phyloP scores from a whole-genome alignment of 2,797 vertebrate species.

The Psittacula echo region DNA sequence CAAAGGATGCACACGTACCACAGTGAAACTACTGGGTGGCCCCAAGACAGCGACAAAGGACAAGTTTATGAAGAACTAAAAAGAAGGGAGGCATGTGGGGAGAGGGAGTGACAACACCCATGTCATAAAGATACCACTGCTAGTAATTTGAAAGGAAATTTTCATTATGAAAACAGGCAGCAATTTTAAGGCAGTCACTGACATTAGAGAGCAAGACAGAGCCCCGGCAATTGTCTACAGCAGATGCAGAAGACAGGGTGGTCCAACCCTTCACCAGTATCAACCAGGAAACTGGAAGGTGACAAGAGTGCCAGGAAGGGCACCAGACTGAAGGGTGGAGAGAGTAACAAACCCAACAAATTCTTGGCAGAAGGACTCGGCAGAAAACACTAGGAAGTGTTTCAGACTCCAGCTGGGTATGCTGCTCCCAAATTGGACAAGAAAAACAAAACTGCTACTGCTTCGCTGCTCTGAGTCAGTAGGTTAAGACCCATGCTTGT shows the following conservation, averaged over 20 bases:
- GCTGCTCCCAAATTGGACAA: not conserved
- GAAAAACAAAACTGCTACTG: not conserved
- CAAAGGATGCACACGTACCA: not conserved
- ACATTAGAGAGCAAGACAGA: not conserved
- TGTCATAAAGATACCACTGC: not conserved
- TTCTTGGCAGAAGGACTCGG: not conserved
- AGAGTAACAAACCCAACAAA: slow-evolving; percentile 2
- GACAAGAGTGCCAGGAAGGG: slow-evolving; percentile 13
- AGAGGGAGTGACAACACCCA: not conserved
- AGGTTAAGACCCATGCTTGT: not conserved
- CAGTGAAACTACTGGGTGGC: not conserved
- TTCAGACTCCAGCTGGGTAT: slow-evolving; percentile 34
- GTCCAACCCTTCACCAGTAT: not conserved
- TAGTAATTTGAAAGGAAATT: not conserved
- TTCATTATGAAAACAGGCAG: not conserved
- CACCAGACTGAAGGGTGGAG: slow-evolving; percentile 27
- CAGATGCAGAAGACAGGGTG: not conserved
- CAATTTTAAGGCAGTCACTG: not conserved
- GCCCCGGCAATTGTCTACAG: not conserved
- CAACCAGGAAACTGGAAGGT: not conserved
- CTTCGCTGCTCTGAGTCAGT: not conserved
- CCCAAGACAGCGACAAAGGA: not conserved
- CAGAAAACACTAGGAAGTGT: not conserved
- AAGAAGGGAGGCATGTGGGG: not conserved
- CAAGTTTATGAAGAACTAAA: not conserved